phyloP scores from a whole-genome alignment of 1,140 invertebrate genomes.

The Temnothorax longispinosus region DNA sequence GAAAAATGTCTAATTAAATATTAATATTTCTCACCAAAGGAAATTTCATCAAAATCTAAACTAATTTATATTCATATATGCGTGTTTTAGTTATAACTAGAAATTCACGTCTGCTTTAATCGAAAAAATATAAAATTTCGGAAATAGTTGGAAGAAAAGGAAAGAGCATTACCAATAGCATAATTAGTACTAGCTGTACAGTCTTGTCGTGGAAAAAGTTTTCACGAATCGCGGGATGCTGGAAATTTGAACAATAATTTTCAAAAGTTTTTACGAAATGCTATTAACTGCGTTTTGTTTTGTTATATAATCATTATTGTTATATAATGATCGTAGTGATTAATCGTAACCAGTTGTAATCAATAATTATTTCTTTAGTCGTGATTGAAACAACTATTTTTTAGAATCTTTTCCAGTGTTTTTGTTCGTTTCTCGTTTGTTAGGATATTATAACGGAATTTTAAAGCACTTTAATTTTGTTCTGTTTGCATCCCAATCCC shows the following conservation, averaged over 20 bases:
- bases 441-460: slow-evolving; percentile 8
- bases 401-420: neutral
- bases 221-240: neutral
- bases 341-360: neutral
- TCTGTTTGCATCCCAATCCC: neutral
- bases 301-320: neutral
- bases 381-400: neutral
- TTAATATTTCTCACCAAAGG: neutral
- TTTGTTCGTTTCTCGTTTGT: neutral
- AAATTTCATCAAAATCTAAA: neutral
- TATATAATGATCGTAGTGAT: neutral
- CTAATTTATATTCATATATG: neutral
- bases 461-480: slow-evolving; percentile 9
- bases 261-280: neutral
- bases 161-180: too few relatives aligned
- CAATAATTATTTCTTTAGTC: neutral
- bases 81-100: neutral
- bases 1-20: slow-evolving; percentile 29
- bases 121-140: neutral
- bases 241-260: slow-evolving; percentile 2
- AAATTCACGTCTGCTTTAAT: neutral
- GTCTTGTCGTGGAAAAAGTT: neutral
- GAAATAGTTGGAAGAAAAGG: too few relatives aligned
- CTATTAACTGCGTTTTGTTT: neutral
- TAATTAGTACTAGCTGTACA: neutral